A percentile compares a stretch with the other conserved stretches of the same genome.
Evolutionary conservation across 2,113 vertebrate genomes (phyloP).

Genomic region (Aviceda subcristata): DNA sequence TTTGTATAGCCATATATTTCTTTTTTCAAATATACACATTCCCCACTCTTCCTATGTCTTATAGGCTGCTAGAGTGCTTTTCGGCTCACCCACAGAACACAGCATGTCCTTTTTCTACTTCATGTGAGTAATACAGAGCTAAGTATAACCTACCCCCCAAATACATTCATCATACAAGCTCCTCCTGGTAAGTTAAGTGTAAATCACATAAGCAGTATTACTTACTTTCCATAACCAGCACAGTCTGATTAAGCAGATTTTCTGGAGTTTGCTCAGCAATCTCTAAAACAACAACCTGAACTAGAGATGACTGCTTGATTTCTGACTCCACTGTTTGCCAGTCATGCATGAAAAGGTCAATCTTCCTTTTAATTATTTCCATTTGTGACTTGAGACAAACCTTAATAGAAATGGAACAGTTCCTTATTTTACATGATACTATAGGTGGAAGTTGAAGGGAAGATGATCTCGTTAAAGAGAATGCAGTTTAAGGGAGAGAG

Average conservation of each 20-base stretch:
- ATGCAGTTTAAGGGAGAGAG: conserved; percentile 7
- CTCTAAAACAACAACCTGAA: conserved; percentile 72
- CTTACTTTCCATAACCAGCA: conserved; percentile 87
- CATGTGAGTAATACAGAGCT: background rate
- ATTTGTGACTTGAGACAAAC: background rate
- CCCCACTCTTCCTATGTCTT: background rate
- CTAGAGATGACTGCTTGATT: conserved; percentile 26
- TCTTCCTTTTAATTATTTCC: conserved; percentile 65
- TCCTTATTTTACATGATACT: background rate
- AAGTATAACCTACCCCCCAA: background rate
- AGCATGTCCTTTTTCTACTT: background rate
- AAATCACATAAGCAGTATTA: background rate
- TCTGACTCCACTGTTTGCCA: conserved; percentile 74
- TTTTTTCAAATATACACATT: background rate
- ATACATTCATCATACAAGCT: background rate
- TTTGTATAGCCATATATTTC: background rate
- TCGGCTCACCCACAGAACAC: background rate
- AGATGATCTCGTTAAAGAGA: background rate
- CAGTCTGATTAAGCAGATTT: conserved; percentile 75
- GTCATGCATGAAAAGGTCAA: conserved; percentile 62
- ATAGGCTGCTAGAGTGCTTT: background rate
- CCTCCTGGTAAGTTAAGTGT: background rate
- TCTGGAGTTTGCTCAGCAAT: conserved; percentile 78
- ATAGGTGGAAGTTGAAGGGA: background rate
- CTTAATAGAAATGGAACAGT: background rate